Evolutionary conservation across 1,140 invertebrate genomes (phyloP).

Genomic region (Drosophila hydei): DNA sequence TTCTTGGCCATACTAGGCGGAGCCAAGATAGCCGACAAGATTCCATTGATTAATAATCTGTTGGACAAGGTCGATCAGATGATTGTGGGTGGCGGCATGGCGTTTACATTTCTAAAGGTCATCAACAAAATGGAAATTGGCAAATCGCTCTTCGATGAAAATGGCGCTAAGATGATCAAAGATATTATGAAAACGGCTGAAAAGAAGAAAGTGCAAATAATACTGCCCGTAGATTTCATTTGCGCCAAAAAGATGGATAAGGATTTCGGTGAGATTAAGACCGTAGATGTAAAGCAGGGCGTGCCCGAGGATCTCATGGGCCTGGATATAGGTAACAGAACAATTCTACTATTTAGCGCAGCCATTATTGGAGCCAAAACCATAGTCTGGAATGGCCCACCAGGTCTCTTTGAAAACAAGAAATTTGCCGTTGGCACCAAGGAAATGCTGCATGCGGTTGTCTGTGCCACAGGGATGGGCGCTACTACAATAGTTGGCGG

Average conservation of each 20-base stretch:
- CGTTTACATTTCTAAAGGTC: slow-evolving; percentile 99
- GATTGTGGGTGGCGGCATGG: slow-evolving; percentile 99
- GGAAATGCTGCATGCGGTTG: slow-evolving; percentile 95
- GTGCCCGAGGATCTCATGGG: slow-evolving; percentile 97
- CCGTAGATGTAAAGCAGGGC: slow-evolving; percentile 89
- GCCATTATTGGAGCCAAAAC: slow-evolving; percentile 95
- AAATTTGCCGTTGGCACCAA: slow-evolving; percentile 97
- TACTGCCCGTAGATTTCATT: slow-evolving; percentile 98
- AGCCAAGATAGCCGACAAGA: slow-evolving; percentile 99
- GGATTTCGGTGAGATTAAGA: slow-evolving; percentile 91
- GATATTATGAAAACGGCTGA: slow-evolving; percentile 96
- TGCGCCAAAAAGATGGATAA: slow-evolving; percentile 98
- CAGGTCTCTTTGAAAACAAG: slow-evolving; percentile 98
- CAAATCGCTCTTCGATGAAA: slow-evolving; percentile 95
- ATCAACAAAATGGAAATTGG: slow-evolving; percentile 97
- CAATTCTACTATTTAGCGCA: slow-evolving; percentile 89
- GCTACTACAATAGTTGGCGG: slow-evolving; percentile 96
- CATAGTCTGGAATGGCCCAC: slow-evolving; percentile 99
- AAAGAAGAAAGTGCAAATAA: slow-evolving; percentile 95
- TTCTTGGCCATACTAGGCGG: slow-evolving; percentile 99
- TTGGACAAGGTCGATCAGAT: slow-evolving; percentile 99
- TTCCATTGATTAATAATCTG: slow-evolving; percentile 98
- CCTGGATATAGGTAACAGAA: slow-evolving; percentile 95
- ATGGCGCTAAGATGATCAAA: slow-evolving; percentile 96
- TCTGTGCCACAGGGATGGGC: slow-evolving; percentile 91